Percentiles rank a stretch among this genome's conserved stretches.
Conservation (phyloP, 1,140 invertebrate genomes). For the Procambarus clarkii region DNA sequence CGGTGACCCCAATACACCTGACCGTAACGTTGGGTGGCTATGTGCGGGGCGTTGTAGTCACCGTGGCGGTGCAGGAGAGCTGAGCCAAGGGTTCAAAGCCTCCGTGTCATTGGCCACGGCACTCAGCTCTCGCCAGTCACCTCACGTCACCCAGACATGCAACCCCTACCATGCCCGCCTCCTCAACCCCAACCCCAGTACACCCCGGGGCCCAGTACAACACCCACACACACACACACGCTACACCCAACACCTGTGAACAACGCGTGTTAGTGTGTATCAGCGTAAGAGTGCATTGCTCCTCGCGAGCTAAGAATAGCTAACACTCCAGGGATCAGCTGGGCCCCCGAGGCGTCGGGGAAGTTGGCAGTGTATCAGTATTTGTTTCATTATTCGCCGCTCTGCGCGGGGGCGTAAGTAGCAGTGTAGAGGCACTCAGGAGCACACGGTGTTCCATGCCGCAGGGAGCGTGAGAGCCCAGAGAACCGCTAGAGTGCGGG, state of each 20-base stretch:
- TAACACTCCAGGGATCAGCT: constrained; percentile 24
- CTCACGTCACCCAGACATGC: constrained; percentile 15
- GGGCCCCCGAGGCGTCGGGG: constrained; percentile 13
- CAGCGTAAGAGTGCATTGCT: not conserved
- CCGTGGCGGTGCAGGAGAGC: constrained; percentile 2
- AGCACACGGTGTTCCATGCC: no score
- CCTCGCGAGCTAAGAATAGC: constrained; percentile 19
- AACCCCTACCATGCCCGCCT: not conserved
- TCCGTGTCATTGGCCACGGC: constrained; percentile 31
- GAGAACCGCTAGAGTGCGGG: not conserved
- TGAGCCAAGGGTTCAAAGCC: constrained; percentile 1
- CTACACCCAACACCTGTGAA: not conserved
- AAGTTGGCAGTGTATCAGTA: constrained; percentile 22
- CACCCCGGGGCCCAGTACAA: not conserved
- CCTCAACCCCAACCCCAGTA: not conserved
- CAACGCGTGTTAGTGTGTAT: not conserved
- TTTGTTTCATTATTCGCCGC: not conserved
- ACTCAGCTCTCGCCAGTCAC: constrained; percentile 16
- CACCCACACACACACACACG: not conserved
- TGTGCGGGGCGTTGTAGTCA: constrained; percentile 30
- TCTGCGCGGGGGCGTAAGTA: no score
- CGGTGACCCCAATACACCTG: not conserved
- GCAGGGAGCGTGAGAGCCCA: no score
- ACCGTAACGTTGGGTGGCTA: not conserved
- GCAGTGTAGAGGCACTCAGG: no score